Evolutionary conservation across 1,140 invertebrate species (phyloP), one percentile per base, ranked within the genome.

Genomic region (Nasonia longicornis): DNA sequence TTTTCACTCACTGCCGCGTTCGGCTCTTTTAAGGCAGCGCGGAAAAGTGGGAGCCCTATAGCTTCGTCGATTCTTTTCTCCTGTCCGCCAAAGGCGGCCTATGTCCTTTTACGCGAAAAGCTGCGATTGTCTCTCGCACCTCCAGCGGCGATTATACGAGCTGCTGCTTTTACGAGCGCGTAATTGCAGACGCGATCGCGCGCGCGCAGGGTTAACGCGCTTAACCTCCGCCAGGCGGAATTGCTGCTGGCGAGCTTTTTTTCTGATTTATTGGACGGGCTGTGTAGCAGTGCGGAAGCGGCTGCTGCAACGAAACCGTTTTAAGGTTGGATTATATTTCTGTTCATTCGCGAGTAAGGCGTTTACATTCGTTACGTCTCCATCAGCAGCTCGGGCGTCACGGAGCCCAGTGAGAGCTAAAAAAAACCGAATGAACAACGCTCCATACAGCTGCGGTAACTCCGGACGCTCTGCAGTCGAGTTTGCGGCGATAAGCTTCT

Each of bases 101-200:
- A 3, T n/a, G 52, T 58, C 52, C 52, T 58, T 58, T 58, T 58
- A 58, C 52, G 52, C 52, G 52, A 58, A 58, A 58, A 58, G 26
- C 52, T 58, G 52, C 52, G 52, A 58, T 58, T 58, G 52, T 58
- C 52, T 58, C 52, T 58, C 52, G 52, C 52, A 58, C 52, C 52
- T 58, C 52, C 52, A n/a, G 52, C 52, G 52, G 52, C 52, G 52
- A 58, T 58, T 58, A 58, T 58, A 58, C 52, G 52, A 20, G 52
- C 1, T 3, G 16, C 14, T 0, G 52, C 14, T n/a, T 58, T 58
- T 58, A 58, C 52, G 52, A 58, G 52, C 52, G 52, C 20, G 52
- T 58, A 58, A 58, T 58, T 58, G 52, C 52, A 58, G 52, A n/a
- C 52, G 0, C 52, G 52, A 58, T 58, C 20, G 20, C 52, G 26